Evolutionary conservation across 53 echinoderm and acorn worm species (phyloP).

Genomic region (Arbacia lixula): DNA sequence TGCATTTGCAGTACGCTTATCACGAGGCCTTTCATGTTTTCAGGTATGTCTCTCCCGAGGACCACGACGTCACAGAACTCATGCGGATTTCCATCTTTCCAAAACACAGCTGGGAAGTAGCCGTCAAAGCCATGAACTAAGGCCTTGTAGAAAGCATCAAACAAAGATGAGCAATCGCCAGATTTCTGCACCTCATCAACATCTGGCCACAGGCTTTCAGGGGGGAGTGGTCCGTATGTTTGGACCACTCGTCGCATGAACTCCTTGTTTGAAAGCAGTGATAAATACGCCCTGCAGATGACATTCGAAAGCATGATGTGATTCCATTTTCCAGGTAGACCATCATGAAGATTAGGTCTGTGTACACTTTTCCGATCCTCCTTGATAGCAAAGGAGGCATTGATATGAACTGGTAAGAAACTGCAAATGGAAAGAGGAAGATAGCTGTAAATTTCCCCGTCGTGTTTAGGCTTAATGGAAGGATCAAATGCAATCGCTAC

Average conservation of each 20-base stretch:
- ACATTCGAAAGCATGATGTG: conserved; percentile 33
- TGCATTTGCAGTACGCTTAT: neutral
- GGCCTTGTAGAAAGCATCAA: conserved; percentile 48
- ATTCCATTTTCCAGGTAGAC: conserved; percentile 51
- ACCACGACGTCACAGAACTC: conserved; percentile 19
- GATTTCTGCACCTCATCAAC: conserved; percentile 17
- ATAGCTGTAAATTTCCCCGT: conserved; percentile 58
- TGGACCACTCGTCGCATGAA: neutral
- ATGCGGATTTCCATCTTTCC: conserved; percentile 2
- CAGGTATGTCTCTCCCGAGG: conserved; percentile 9
- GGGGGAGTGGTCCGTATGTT: neutral
- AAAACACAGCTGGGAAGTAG: conserved; percentile 12
- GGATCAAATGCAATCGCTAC: conserved; percentile 26
- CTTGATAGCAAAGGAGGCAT: conserved; percentile 55
- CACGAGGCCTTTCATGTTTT: neutral
- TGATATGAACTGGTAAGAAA: conserved; percentile 56
- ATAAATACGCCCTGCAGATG: conserved; percentile 53
- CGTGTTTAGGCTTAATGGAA: neutral
- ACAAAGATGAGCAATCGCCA: conserved; percentile 40
- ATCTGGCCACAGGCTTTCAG: conserved; percentile 57
- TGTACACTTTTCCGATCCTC: conserved; percentile 51
- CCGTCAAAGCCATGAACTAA: conserved; percentile 29
- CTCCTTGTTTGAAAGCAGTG: conserved; percentile 18
- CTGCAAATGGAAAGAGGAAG: conserved; percentile 63
- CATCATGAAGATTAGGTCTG: neutral